Conservation (phyloP, 2,797 vertebrate genomes). For the Anisognathus igniventris region DNA sequence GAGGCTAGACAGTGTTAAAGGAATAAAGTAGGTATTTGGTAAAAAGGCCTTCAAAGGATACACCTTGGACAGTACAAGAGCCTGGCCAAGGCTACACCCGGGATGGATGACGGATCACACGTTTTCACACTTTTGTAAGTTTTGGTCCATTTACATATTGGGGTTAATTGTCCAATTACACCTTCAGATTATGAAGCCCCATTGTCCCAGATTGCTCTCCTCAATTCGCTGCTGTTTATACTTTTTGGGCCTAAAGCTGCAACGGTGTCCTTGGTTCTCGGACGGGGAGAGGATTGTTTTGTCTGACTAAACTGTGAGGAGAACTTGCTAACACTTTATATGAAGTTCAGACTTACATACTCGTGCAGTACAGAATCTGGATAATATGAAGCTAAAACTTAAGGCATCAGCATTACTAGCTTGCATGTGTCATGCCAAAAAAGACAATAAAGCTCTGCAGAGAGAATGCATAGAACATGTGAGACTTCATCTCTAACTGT, state of each 20-base stretch:
- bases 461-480: neutral
- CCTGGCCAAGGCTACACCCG: neutral
- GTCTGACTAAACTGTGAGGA: neutral
- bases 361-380: neutral
- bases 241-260: neutral
- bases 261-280: neutral
- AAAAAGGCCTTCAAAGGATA: neutral
- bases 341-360: neutral
- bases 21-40: neutral
- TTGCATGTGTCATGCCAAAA: neutral
- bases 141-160: neutral
- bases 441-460: neutral
- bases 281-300: neutral
- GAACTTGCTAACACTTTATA: neutral
- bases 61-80: neutral
- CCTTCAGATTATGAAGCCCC: neutral
- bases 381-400: neutral
- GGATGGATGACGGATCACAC: neutral
- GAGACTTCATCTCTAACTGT: neutral
- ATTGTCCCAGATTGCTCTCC: neutral
- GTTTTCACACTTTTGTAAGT: neutral
- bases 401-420: neutral
- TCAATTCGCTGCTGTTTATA: neutral
- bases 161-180: neutral
- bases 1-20: neutral